Evolutionary conservation across 2,113 vertebrate species (phyloP), one percentile per base, ranked within the genome.

Genomic region (Empidonax alnorum): DNA sequence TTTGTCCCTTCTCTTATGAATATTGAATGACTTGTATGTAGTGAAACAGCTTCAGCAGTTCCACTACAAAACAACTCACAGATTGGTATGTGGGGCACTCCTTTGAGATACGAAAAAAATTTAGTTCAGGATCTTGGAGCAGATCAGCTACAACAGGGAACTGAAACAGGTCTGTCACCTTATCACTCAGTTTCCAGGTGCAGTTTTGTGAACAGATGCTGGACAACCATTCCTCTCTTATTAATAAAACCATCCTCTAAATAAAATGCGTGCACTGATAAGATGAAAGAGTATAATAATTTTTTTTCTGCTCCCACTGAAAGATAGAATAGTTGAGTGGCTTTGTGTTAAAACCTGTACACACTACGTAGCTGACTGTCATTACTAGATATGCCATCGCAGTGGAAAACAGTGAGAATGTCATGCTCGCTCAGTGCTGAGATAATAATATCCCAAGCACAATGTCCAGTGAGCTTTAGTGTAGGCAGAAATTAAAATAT

Each of bases 401-500:
- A 42, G 66, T 44, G 67, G 93, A 96, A 94, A 97, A 56, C 66
- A 95, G 59, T 65, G 62, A 91, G 62, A 92, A 52, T 89, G 95
- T 72, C 53, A 44, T 30, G 46, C 63, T 87, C 85, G 52, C 83
- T 87, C 67, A 42, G 78, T 84, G 67, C 75, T 92, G 87, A 79
- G 65, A 93, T 96, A 95, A 97, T 93, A 72, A 92, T 78, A 97
- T 62, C 78, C 56, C 69, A 76, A 86, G 53, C 46, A 87, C 58
- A 96, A 78, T 94, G 84, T 80, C 80, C 83, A 95, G 82, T 49
- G 89, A 96, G 85, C 25, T 73, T 95, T 76, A 84, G 39, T 66
- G 83, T 86, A 94, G 76, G 85, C 82, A 95, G 92, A 87, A 95
- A 98, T 96, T 94, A 95, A 96, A 93, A 97, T 96, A 96, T 95